Conservation (phyloP, 2,113 vertebrate genomes). For the Ameiurus melas region DNA sequence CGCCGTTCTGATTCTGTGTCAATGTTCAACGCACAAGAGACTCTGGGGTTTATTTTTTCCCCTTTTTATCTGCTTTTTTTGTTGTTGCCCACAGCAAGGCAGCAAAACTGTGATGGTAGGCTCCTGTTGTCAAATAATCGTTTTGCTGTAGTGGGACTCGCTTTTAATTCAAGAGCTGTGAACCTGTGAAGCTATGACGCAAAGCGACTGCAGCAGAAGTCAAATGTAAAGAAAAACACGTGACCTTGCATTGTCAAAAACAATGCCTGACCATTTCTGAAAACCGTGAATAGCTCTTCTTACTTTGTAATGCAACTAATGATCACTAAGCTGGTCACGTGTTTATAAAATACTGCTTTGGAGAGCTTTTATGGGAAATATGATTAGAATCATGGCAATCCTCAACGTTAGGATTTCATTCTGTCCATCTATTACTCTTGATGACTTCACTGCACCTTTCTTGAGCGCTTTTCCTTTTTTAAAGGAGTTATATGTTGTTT, state of each 20-base stretch:
- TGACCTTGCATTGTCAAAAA: neutral
- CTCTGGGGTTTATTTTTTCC: neutral
- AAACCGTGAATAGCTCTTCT: neutral
- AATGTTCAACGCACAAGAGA: neutral
- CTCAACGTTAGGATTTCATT: neutral
- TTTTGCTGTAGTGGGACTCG: neutral
- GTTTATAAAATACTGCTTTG: neutral
- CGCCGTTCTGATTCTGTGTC: conserved; percentile 66
- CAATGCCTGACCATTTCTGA: neutral
- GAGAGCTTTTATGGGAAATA: neutral
- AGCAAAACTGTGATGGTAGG: neutral
- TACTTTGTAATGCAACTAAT: neutral
- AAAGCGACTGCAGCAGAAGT: neutral
- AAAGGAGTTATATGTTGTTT: neutral
- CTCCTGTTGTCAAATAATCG: neutral
- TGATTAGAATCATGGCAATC: neutral
- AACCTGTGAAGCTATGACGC: neutral
- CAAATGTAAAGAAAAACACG: neutral
- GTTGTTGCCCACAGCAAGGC: neutral
- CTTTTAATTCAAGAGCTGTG: neutral
- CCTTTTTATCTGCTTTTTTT: neutral
- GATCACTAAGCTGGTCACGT: neutral
- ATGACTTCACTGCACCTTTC: neutral
- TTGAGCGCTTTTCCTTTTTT: neutral
- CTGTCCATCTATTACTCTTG: neutral